Base-by-base conservation (phyloP, 1,140 invertebrate genomes). In the Dinoponera quadriceps region DNA sequence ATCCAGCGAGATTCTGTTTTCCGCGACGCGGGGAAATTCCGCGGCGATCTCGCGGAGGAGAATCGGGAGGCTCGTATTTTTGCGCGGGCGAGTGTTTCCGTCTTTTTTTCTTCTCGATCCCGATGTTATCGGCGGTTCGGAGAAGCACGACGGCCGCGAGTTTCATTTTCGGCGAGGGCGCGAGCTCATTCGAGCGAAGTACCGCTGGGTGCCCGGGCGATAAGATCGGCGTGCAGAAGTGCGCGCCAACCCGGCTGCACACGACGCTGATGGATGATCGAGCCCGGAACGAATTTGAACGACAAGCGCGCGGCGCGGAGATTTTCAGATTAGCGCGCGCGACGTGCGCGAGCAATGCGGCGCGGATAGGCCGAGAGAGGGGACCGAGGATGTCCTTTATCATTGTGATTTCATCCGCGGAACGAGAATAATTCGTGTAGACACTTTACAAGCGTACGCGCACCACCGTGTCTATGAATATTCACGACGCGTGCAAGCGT, bases 251-350 rank as follows among this genome's bases (percentile, higher is more conserved):
- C 16, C 22, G 49, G 20, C 38, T 44, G 38, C 55, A 69, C 18
- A 77, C n/a, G 48, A 77, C n/a, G 44, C 74, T 69, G 69, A 80
- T 80, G 51, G 69, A 69, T 69, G 63, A 57, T 57, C 22, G 51
- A 54, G 51, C 18, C 51, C 22, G 66, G n/a, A 80, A 78, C 51
- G 33, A 78, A 55, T 69, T 44, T 55, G 57, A 48, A 14, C 18
- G 29, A 54, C 22, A 29, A 57, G 18, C 51, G 20, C 20, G 14
- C 51, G n/a, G 48, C 38, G 38, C 38, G 38, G 63, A 69, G 75
- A 80, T 69, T 48, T 27, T 44, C 7, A 78, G 75, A 78, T 57
- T n/a, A 57, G 0, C 1, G 51, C 51, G n/a, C 7, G 33, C 38
- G 9, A 29, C 33, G 29, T 29, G 33, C 29, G 29, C 29, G 29